A percentile compares a stretch with the other conserved stretches of the same genome.
phyloP scores from a whole-genome alignment of 2,797 vertebrate species.

The Halcyon smyrnensis region DNA sequence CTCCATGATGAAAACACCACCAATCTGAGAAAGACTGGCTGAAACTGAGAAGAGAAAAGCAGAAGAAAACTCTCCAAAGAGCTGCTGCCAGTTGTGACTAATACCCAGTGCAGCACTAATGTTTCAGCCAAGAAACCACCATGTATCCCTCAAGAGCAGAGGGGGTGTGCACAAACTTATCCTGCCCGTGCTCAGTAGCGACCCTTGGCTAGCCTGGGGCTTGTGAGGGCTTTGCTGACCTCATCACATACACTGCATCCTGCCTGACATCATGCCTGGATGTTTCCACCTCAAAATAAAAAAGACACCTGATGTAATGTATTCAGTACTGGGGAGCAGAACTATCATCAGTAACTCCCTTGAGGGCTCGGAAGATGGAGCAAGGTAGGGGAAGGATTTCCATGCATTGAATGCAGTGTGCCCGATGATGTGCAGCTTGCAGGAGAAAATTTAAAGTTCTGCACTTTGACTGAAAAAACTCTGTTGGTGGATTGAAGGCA shows the following conservation, averaged over 20 bases:
- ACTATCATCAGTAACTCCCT: not conserved
- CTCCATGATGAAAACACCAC: fast-evolving
- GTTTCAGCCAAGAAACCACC: not conserved
- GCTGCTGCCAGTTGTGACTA: not conserved
- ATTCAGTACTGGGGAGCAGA: not conserved
- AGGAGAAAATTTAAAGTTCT: not conserved
- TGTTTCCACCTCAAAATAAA: not conserved
- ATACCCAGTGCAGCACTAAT: not conserved
- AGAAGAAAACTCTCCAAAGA: not conserved
- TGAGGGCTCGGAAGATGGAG: not conserved
- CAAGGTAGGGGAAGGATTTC: not conserved
- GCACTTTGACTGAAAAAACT: not conserved
- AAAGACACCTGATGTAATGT: not conserved
- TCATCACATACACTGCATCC: not conserved
- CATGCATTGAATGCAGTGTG: not conserved
- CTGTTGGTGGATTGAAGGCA: not conserved
- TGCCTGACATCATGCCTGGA: too few relatives aligned
- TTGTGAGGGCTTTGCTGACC: not conserved
- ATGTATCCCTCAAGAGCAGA: not conserved
- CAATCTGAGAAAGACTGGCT: not conserved
- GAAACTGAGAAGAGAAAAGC: not conserved
- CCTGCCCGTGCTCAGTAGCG: not conserved
- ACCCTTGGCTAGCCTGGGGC: not conserved
- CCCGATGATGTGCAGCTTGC: not conserved
- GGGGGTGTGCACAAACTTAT: not conserved